These are phyloP conservation scores for Drosophila burlai DNA, from an alignment of 1,140 invertebrate genomes.

Conservation along the genomic window DNA sequence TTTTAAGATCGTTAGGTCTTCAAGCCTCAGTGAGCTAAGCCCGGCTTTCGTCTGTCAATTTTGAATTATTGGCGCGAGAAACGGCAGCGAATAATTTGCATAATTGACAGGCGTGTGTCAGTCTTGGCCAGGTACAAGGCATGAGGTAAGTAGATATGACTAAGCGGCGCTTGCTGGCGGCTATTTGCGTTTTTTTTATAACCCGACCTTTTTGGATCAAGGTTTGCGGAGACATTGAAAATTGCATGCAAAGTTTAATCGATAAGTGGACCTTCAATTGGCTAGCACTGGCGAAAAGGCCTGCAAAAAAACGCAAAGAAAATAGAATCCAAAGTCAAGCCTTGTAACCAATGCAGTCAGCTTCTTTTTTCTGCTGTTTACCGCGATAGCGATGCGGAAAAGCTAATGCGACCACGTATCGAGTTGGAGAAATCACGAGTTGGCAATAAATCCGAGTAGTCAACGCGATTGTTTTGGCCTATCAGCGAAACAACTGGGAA, in stretches of 20 bases:
- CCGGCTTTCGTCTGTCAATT: slow-evolving; percentile 28
- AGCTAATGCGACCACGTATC: slow-evolving; percentile 62
- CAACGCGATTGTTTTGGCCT: slow-evolving; percentile 57
- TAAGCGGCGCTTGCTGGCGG: slow-evolving; percentile 27
- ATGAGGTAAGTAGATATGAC: slow-evolving; percentile 21
- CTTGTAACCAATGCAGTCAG: slow-evolving; percentile 45
- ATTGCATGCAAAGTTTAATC: slow-evolving; percentile 80
- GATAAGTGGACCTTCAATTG: slow-evolving; percentile 70
- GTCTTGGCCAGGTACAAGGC: slow-evolving; percentile 6
- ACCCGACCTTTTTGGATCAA: slow-evolving; percentile 70
- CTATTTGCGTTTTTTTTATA: slow-evolving; percentile 49
- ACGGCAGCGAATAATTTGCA: slow-evolving; percentile 63
- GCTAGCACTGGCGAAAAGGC: slow-evolving; percentile 33
- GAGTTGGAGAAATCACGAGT: slow-evolving; percentile 48
- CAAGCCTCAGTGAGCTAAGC: not conserved
- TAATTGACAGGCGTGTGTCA: slow-evolving; percentile 60
- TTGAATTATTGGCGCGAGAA: slow-evolving; percentile 36
- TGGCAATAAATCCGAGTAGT: slow-evolving; percentile 73
- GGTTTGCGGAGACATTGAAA: slow-evolving; percentile 76
- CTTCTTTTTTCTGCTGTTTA: slow-evolving; percentile 29
- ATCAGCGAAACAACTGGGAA: slow-evolving; percentile 48
- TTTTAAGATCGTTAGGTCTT: slow-evolving; percentile 20
- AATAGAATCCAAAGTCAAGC: slow-evolving; percentile 30
- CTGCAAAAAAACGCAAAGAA: slow-evolving; percentile 22
- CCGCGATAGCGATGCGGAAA: slow-evolving; percentile 59